Base-by-base conservation (phyloP, 2,888 invertebrate genomes). In the Rhorus exstirpatorius region DNA sequence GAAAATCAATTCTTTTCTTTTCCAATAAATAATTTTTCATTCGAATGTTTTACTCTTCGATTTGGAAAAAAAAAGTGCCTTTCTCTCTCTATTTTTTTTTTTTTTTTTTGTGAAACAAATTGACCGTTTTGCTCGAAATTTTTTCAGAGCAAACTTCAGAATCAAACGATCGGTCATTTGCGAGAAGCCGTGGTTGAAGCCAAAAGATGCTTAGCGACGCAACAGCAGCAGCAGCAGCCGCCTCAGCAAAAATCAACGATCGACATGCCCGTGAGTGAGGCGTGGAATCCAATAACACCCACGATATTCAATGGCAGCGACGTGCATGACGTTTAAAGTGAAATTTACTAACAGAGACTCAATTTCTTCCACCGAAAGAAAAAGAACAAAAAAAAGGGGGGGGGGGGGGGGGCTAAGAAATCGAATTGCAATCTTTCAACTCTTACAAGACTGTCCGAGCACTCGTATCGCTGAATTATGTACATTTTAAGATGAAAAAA, bases 241-340 rank as follows among this genome's bases (percentile, higher is more conserved):
- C 88, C 90, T 85, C 88, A 87, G 76, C 90, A 90, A 67, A 92
- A 90, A 88, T 85, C 90, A 67, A 84, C 87, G 65, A 91, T 87
- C 85, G 92, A 92, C 80, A 31, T 82, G 68, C 46, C 83, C 67
- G 91, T 91, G 89, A 91, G 90, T 91, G 92, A 92, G 85, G 86
- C 89, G 80, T 91, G 92, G 90, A 86, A 89, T 88, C 86, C 90
- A 78, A 87, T 88, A 87, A 88, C 92, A 81, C 87, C 92, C 88
- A 84, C 91, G 83, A 86, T 89, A 79, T 90, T 90, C 87, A 90
- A 86, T 87, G 90, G 90, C 85, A 88, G 89, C 78, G 91, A 90
- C 86, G 92, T 92, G 91, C 92, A 93, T 91, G 93, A 92, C 87
- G 90, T 93, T 89, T 93, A 89, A 91, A 83, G 41, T 80, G 55